Evolutionary conservation across 2,797 vertebrate species (phyloP).

Genomic region (Tokudaia tokunoshimensis): DNA sequence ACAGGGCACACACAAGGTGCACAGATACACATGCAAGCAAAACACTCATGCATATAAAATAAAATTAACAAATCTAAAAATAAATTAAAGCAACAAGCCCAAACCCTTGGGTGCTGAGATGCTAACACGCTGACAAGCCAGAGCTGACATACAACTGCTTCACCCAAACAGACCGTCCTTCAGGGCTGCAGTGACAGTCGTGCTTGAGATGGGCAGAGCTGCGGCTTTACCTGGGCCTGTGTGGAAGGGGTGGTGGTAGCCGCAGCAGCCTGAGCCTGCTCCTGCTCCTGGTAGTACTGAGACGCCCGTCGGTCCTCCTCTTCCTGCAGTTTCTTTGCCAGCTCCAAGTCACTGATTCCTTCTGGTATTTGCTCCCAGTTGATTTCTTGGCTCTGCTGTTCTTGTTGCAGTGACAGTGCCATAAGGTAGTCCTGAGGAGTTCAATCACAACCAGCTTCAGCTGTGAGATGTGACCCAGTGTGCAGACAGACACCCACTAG

Average conservation of each 20-base stretch:
- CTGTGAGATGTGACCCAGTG: conserved; percentile 30
- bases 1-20: background rate
- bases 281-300: conserved; percentile 98
- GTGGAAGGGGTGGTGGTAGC: conserved; percentile 77
- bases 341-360: conserved; percentile 97
- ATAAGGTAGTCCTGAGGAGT: conserved; percentile 96
- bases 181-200: background rate
- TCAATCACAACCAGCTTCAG: conserved; percentile 66
- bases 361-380: conserved; percentile 98
- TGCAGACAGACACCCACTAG: background rate
- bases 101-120: background rate
- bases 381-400: conserved; percentile 97
- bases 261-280: conserved; percentile 93
- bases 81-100: background rate
- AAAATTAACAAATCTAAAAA: background rate
- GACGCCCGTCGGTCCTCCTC: conserved; percentile 97
- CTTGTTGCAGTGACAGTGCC: conserved; percentile 99
- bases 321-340: conserved; percentile 98
- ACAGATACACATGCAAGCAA: background rate
- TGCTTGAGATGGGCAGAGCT: background rate
- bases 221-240: conserved; percentile 90
- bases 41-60: background rate
- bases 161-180: background rate
- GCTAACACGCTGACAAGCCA: conserved; percentile 33
- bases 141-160: background rate